phyloP scores from a whole-genome alignment of 2,888 invertebrate species.

The Acleris holmiana region DNA sequence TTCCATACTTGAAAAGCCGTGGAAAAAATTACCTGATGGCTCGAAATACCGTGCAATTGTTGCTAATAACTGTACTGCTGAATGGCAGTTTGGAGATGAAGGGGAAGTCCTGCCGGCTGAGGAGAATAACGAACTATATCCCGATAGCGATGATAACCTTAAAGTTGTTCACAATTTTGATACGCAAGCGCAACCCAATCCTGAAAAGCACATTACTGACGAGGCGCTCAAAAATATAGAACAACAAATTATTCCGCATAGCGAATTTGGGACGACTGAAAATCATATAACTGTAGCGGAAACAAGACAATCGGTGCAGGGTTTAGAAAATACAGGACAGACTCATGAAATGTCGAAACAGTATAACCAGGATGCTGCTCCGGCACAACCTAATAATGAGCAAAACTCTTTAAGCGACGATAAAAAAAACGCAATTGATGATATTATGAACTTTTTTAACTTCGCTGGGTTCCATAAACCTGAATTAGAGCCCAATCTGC shows the following conservation, averaged over 20 bases:
- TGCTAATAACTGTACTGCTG: conserved; percentile 87
- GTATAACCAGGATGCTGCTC: conserved; percentile 45
- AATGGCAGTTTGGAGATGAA: conserved; percentile 77
- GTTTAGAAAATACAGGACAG: conserved; percentile 46
- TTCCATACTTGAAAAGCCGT: conserved; percentile 86
- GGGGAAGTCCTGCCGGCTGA: conserved; percentile 57
- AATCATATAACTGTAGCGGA: conserved; percentile 21
- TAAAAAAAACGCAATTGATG: conserved; percentile 74
- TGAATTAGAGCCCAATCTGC: conserved; percentile 40
- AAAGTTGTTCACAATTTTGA: conserved; percentile 61
- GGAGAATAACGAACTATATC: conserved; percentile 49
- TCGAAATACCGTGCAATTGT: conserved; percentile 85
- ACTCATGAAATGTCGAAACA: conserved; percentile 46
- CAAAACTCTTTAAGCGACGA: conserved; percentile 54
- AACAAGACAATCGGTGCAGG: conserved; percentile 37
- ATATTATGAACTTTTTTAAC: conserved; percentile 70
- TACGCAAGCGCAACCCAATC: conserved; percentile 56
- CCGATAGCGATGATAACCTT: conserved; percentile 58
- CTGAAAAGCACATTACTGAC: conserved; percentile 58
- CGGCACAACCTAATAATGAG: conserved; percentile 34
- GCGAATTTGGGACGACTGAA: conserved; percentile 42
- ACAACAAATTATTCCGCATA: conserved; percentile 70
- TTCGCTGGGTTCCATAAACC: conserved; percentile 58
- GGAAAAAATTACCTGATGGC: conserved; percentile 84
- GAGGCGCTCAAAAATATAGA: conserved; percentile 67